These are phyloP conservation scores for Toxotes jaculatrix DNA, from an alignment of 2,113 vertebrate species.

Conservation along the genomic window DNA sequence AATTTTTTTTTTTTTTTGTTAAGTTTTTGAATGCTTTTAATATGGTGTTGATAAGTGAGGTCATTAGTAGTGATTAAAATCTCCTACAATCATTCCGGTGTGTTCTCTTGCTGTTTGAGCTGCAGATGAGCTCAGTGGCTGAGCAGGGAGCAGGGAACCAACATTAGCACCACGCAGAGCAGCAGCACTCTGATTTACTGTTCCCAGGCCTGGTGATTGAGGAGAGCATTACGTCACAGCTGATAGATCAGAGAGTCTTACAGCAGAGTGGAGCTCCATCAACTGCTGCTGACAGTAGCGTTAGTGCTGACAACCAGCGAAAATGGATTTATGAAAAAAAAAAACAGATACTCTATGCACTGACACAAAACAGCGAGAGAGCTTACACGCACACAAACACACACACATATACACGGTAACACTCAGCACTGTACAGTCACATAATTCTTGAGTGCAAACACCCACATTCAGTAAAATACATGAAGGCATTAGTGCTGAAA, in stretches of 20 bases:
- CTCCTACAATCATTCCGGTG: conserved; percentile 51
- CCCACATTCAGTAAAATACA: conserved; percentile 60
- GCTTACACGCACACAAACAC: conserved; percentile 46
- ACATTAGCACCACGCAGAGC: conserved; percentile 75
- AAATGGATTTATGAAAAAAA: conserved; percentile 67
- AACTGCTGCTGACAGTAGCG: conserved; percentile 72
- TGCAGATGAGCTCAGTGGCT: conserved; percentile 65
- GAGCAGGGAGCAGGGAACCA: conserved; percentile 40
- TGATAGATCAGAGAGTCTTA: conserved; percentile 76
- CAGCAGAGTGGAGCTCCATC: conserved; percentile 77
- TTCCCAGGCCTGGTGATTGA: conserved; percentile 75
- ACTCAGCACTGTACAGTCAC: conserved; percentile 26
- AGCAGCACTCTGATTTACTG: conserved; percentile 75
- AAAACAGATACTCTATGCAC: conserved; percentile 57
- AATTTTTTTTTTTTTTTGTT: too few relatives aligned
- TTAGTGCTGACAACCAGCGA: conserved; percentile 72
- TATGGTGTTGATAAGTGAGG: conserved; percentile 65
- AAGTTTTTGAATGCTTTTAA: conserved; percentile 50
- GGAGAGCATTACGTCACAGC: conserved; percentile 78
- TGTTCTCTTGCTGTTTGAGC: conserved; percentile 64
- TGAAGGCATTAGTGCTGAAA: conserved; percentile 52
- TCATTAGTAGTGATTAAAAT: conserved; percentile 73
- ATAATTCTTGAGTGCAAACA: conserved; percentile 55
- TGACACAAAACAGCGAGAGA: conserved; percentile 56
- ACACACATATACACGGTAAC: not conserved